Evolutionary conservation across 2,797 vertebrate species (phyloP).

Genomic region (Betta splendens): DNA sequence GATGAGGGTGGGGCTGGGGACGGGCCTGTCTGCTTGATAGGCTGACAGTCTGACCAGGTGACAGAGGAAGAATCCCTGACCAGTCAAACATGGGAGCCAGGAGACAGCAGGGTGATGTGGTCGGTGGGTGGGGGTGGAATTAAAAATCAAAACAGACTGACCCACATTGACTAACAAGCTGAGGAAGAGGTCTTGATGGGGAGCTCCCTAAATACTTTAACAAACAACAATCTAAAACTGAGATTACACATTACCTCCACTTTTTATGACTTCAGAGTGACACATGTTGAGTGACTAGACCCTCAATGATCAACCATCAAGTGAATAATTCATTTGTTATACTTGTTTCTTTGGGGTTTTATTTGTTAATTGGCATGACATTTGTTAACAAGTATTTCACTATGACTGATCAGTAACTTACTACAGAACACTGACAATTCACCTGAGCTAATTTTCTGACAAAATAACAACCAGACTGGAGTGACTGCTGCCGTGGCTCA

Average conservation of each 20-base stretch:
- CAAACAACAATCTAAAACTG: background rate
- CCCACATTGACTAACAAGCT: background rate
- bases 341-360: background rate
- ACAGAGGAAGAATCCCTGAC: constrained; percentile 38
- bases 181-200: background rate
- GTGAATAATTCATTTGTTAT: background rate
- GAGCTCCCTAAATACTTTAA: background rate
- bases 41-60: constrained; percentile 38
- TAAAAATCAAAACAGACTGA: constrained; percentile 31
- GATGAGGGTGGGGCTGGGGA: constrained; percentile 48
- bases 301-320: background rate
- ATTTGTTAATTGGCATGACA: background rate
- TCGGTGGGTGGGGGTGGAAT: constrained; percentile 12
- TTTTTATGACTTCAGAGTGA: background rate
- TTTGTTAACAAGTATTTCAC: background rate
- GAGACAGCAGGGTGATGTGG: background rate
- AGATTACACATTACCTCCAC: background rate
- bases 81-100: constrained; percentile 12
- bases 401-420: constrained; percentile 6
- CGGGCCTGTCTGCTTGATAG: constrained; percentile 53
- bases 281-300: background rate
- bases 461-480: background rate
- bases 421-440: background rate
- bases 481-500: constrained; percentile 3
- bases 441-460: background rate